Conservation (phyloP, 2,113 vertebrate genomes). For the Hystrix cristata region DNA sequence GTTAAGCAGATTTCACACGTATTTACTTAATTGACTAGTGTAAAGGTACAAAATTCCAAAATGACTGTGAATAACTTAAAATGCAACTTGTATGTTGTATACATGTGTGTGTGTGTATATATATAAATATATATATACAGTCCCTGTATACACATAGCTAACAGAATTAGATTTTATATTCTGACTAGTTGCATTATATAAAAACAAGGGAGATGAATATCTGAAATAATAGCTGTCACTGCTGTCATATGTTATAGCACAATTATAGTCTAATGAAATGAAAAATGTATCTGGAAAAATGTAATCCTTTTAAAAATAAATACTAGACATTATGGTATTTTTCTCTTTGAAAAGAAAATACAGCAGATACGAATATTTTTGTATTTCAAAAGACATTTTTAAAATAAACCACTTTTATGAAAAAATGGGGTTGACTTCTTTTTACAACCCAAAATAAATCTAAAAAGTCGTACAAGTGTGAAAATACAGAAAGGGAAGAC, state of each 20-base stretch:
- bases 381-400: conserved; percentile 8
- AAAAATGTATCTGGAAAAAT: background rate
- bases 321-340: background rate
- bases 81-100: background rate
- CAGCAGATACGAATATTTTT: conserved; percentile 65
- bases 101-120: no score
- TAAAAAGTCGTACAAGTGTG: background rate
- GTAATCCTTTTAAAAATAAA: conserved; percentile 5
- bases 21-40: background rate
- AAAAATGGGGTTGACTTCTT: background rate
- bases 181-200: background rate
- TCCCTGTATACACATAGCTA: background rate
- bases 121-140: background rate
- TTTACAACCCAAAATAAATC: conserved; percentile 49
- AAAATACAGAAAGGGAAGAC: background rate
- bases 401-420: background rate
- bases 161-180: background rate
- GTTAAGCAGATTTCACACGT: background rate
- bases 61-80: conserved; percentile 48
- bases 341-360: conserved; percentile 78
- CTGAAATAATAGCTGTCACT: conserved; percentile 1
- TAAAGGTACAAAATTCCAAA: conserved; percentile 32
- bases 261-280: conserved; percentile 22
- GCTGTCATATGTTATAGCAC: background rate
- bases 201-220: conserved; percentile 14